Conservation (phyloP, 2,888 invertebrate species). For the Xylota sylvarum region DNA sequence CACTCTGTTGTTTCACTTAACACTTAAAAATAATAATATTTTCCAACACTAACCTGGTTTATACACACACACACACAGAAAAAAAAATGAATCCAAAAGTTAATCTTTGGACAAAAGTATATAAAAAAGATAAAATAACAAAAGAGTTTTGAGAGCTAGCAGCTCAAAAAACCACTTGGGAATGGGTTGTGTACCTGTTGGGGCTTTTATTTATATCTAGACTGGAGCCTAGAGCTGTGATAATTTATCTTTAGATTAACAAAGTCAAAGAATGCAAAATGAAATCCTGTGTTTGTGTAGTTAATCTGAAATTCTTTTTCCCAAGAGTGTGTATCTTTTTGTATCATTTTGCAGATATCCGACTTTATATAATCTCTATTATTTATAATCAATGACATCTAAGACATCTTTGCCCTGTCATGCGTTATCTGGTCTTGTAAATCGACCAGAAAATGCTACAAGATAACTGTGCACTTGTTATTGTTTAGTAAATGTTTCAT, state of each 20-base stretch:
- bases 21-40: constrained; percentile 32
- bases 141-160: constrained; percentile 71
- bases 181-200: constrained; percentile 40
- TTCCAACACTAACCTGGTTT: constrained; percentile 67
- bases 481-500: constrained; percentile 27
- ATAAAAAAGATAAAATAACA: not conserved
- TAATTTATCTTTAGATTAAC: constrained; percentile 65
- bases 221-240: constrained; percentile 20
- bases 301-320: constrained; percentile 51
- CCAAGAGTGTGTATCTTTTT: not conserved
- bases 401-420: constrained; percentile 47
- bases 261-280: constrained; percentile 63
- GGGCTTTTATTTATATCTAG: constrained; percentile 60
- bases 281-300: constrained; percentile 58
- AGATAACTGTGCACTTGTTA: constrained; percentile 12
- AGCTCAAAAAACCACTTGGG: constrained; percentile 74
- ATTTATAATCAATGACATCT: constrained; percentile 75
- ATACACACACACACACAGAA: constrained; percentile 28
- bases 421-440: constrained; percentile 47
- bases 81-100: constrained; percentile 24
- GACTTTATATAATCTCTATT: constrained; percentile 62
- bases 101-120: not conserved
- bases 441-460: constrained; percentile 29
- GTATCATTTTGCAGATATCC: constrained; percentile 26
- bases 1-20: constrained; percentile 55